Base-by-base conservation (phyloP, 2,888 invertebrate genomes). In the Cephus spinipes region DNA sequence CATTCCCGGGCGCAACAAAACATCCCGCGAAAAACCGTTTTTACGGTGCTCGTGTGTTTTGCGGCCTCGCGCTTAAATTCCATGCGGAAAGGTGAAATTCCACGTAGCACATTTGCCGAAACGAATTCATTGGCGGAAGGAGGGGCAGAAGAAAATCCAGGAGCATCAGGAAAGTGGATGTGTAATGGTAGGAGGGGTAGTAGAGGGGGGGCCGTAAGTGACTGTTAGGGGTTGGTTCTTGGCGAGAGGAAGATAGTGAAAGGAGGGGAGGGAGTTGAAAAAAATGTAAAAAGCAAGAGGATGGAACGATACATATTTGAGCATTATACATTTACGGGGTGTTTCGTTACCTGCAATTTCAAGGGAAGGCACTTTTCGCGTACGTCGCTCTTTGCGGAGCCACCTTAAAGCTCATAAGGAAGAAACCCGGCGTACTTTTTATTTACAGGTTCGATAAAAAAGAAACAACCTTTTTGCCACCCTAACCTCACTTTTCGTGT, bases 391-490 rank as follows among this genome's bases (percentile, higher is more conserved):
- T 74, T 76, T 71, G 74, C 12, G 68, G 36, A 73, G 34, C 76
- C 74, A 73, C 74, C 76, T 75, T 76, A 76, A 76, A 68, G 68
- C 77, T 79, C 40, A 40, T 69, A 75, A 77, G 74, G 73, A 75
- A 73, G 74, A 75, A 55, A 75, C 68, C 32, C 31, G 6, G 15
- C 15, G 15, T 32, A n/a, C 75, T 80, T 79, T 79, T 80, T 83
- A 82, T 81, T 81, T 79, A 79, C 78, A 35, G 80, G 76, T 77
- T 78, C 79, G 79, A 81, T 80, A 76, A 71, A 79, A 77, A 73
- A 73, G 40, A 35, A 35, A 35, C 0, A 76, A n/a, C 31, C 12
- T 71, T 76, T 23, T 23, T 55, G 23, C 23, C 23, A 9, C 9
- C 55, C 15, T 55, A 55, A 55, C 23, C 15, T 55, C 23, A 55